Conservation (phyloP, 2,797 vertebrate genomes). For the Coreius guichenoti region DNA sequence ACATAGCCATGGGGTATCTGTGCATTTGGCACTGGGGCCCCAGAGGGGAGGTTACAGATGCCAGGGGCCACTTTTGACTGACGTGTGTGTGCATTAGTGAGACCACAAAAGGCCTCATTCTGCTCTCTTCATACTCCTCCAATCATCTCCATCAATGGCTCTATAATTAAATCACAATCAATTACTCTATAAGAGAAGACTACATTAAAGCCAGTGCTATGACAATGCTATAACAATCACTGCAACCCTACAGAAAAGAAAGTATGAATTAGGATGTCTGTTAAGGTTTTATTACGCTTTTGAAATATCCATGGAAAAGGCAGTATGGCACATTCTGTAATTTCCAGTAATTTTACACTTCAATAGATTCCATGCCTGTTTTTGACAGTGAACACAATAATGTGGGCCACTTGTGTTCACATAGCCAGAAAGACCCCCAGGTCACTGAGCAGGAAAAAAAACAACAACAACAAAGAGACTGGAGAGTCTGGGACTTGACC, state of each 20-base stretch:
- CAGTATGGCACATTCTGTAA: conserved; percentile 37
- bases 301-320: conserved; percentile 9
- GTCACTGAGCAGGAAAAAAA: conserved; percentile 24
- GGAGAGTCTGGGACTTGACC: conserved; percentile 60
- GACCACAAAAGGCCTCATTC: conserved; percentile 76
- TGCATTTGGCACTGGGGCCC: conserved; percentile 40
- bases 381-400: conserved; percentile 56
- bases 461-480: conserved; percentile 53
- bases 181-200: conserved; percentile 43
- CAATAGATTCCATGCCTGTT: conserved; percentile 43
- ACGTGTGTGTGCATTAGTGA: conserved; percentile 56
- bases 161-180: conserved; percentile 76
- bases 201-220: conserved; percentile 55
- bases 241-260: conserved; percentile 29
- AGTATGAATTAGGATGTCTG: conserved; percentile 14
- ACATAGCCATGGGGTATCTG: conserved; percentile 36
- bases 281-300: conserved; percentile 29
- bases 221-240: conserved; percentile 43
- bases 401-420: conserved; percentile 48
- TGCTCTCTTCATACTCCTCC: conserved; percentile 67
- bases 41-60: conserved; percentile 48
- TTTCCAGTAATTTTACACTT: conserved; percentile 40
- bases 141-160: conserved; percentile 59
- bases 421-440: conserved; percentile 52
- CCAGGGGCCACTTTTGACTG: conserved; percentile 35